Base-by-base conservation (phyloP, 2,113 vertebrate species). In the Megalops atlanticus region DNA sequence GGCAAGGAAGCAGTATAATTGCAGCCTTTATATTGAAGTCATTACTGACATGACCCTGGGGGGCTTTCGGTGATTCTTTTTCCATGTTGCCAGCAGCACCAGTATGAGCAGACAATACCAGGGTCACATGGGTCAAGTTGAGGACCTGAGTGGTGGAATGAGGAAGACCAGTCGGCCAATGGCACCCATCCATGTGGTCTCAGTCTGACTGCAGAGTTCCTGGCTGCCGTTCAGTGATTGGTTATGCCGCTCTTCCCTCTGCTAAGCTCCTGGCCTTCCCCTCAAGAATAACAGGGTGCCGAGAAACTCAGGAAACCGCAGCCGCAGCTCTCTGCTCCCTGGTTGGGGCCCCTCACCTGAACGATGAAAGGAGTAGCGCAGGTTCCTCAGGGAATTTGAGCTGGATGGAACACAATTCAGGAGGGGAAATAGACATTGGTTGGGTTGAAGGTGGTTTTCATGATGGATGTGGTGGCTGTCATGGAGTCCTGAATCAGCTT, bases 381-480 rank as follows among this genome's bases (percentile, higher is more conserved):
- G 58, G 58, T 64, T 64, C 11, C 58, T 31, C 2, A 27, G 58
- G 58, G 58, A 64, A 64, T 31, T 27, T 64, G n/a, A 64, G 21
- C 58, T 64, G 58, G 5, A 64, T 64, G 58, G 58, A 21, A 27
- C n/a, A 24, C 58, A 52, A 58, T n/a, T 58, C 52, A n/a, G 24
- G 2, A 18, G 21, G 52, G 52, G 21, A 18, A 4, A 1, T 58
- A 27, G 58, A 64, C 58, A n/a, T 11, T 64, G n/a, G 58, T 64
- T 31, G 58, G 58, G 58, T 64, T 64, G 2, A 11, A 64, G 58
- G 58, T 11, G 58, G 24, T 64, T 64, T 31, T 31, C 12, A 24
- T 64, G 58, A 64, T 64, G 58, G 58, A 64, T 64, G 58, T 64
- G 58, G 58, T 64, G 58, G 58, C 58, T 64, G n/a, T 64, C 58